A percentile compares a stretch with the other conserved stretches of the same genome.
phyloP scores from a whole-genome alignment of 1,140 invertebrate species.

The Eciton burchellii region DNA sequence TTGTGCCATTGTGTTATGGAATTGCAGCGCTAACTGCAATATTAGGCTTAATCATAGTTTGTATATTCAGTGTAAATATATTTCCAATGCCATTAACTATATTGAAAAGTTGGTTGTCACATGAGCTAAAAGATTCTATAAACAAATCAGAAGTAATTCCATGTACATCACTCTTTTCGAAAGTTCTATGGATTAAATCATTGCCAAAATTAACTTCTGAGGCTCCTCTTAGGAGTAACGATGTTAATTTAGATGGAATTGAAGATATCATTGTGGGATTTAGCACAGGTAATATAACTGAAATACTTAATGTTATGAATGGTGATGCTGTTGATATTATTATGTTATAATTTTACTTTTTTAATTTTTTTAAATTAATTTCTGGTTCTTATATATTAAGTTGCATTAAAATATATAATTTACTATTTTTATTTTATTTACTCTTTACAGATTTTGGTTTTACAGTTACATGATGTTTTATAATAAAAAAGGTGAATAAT shows the following conservation, averaged over 20 bases:
- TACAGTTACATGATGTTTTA: constrained; percentile 56
- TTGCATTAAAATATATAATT: constrained; percentile 45
- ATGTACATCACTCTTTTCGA: constrained; percentile 89
- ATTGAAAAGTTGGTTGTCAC: constrained; percentile 86
- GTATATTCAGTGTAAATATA: constrained; percentile 89
- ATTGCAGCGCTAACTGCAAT: constrained; percentile 87
- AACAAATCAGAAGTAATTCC: constrained; percentile 85
- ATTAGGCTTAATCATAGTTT: constrained; percentile 87
- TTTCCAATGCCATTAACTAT: constrained; percentile 88
- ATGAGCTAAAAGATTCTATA: constrained; percentile 61
- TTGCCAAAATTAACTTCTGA: constrained; percentile 92
- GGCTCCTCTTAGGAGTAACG: constrained; percentile 89
- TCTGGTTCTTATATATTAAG: not conserved
- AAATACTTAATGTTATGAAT: constrained; percentile 54
- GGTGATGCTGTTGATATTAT: constrained; percentile 35
- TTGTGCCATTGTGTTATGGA: constrained; percentile 88
- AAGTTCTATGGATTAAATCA: constrained; percentile 90
- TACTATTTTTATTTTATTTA: constrained; percentile 60
- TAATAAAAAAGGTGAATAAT: constrained; percentile 54
- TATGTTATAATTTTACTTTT: constrained; percentile 12
- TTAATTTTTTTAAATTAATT: constrained; percentile 43
- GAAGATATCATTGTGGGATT: constrained; percentile 93
- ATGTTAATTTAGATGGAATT: constrained; percentile 91
- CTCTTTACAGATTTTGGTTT: constrained; percentile 65
- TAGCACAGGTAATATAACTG: constrained; percentile 88